Evolutionary conservation across 2,888 invertebrate genomes (phyloP), one percentile per base, ranked within the genome.

Genomic region (Caenorhabditis macrosperma): DNA sequence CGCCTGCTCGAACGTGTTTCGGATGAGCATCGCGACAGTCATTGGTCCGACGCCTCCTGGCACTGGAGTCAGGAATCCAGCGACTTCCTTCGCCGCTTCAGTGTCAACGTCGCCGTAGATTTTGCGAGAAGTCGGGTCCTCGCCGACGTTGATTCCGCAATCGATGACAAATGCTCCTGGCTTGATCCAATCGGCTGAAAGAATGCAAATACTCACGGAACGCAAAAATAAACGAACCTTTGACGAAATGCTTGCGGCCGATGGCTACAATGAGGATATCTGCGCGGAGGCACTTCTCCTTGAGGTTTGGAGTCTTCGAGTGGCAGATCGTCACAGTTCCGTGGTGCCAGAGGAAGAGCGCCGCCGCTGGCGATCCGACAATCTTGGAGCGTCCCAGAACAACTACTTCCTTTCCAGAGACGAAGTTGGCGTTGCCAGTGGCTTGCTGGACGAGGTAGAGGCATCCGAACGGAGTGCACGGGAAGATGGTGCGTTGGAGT

Each of bases 301-400:
- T 82, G 60, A 90, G 63, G 59, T 91, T 82, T 28, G 61, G 63
- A 0, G 98, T 98, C 92, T 94, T 95, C 0, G 98, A 97, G 91
- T 99, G 99, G 89, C 98, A 98, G 41, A 96, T 94, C 0, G 98
- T 98, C 3, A 97, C 97, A 0, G 99, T 99, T 0, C 96, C 97
- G 91, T 99, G 93, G 86, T 96, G 94, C 97, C 97, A 98, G 91
- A 96, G 95, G 41, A 99, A 93, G 33, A 99, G 93, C 91, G 97
- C 96, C 0, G 97, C 93, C 81, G 95, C 95, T 0, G 99, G 99
- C 0, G 96, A 95, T 50, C 99, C 99, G 1, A 99, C 97, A 90
- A 99, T 98, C 92, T 97, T 96, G 91, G 97, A 97, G 85, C 99
- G 93, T 0, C 99, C 99, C 46, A 99, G 91, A 20, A 99, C 97